These are phyloP conservation scores for Bombyx mandarina DNA, from an alignment of 1,140 invertebrate genomes.

Conservation along the genomic window DNA sequence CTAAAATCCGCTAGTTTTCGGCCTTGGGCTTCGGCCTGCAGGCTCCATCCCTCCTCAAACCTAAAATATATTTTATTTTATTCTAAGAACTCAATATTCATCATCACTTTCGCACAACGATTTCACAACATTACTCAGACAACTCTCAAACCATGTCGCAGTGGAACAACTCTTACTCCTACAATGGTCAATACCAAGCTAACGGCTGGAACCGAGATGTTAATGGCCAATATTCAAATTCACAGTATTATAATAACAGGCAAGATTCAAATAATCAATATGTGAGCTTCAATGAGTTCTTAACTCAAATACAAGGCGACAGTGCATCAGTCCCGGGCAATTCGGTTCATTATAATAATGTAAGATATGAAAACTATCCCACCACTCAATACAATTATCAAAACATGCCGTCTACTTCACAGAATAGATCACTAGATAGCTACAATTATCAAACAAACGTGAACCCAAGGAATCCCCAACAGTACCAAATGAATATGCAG, in stretches of 20 bases:
- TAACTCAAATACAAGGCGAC: constrained; percentile 51
- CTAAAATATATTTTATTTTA: no score
- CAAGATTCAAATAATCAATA: constrained; percentile 48
- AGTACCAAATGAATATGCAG: constrained; percentile 27
- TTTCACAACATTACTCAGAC: constrained; percentile 41
- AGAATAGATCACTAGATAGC: constrained; percentile 33
- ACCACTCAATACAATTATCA: constrained; percentile 44
- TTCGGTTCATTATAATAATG: constrained; percentile 32
- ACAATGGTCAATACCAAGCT: constrained; percentile 48
- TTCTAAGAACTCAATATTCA: no score
- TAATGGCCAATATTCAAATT: constrained; percentile 44
- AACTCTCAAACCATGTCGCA: constrained; percentile 39
- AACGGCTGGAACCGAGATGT: constrained; percentile 46
- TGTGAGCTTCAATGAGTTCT: constrained; percentile 60
- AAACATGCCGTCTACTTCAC: constrained; percentile 33
- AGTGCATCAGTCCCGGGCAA: constrained; percentile 19
- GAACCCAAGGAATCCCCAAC: constrained; percentile 28
- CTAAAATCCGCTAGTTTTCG: constrained; percentile 19
- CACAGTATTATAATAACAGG: constrained; percentile 44
- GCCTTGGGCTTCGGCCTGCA: constrained; percentile 57
- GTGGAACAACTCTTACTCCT: constrained; percentile 57
- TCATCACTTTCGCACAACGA: constrained; percentile 10
- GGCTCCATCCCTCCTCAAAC: constrained; percentile 10
- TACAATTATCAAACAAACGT: constrained; percentile 32
- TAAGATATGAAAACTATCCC: constrained; percentile 43